Evolutionary conservation across 2,797 vertebrate species (phyloP).

Genomic region (Avahi laniger): DNA sequence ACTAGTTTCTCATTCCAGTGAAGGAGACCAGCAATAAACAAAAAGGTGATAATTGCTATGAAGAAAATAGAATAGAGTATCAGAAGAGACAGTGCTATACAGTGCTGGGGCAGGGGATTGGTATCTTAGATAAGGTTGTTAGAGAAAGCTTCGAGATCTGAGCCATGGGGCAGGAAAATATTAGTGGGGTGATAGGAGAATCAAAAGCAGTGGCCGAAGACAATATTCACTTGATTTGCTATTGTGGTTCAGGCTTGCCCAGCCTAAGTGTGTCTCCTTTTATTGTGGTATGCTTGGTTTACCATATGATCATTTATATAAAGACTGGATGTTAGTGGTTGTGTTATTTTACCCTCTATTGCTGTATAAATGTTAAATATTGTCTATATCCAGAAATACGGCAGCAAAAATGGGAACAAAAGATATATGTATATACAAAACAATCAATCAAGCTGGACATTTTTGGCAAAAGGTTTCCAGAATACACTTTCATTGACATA

Average conservation of each 20-base stretch:
- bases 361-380: slow-evolving; percentile 43
- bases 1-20: slow-evolving; percentile 49
- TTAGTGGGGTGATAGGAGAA: neutral
- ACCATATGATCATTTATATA: neutral
- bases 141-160: slow-evolving; percentile 34
- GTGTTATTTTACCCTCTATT: slow-evolving; percentile 4
- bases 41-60: neutral
- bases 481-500: slow-evolving; percentile 53
- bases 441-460: slow-evolving; percentile 42
- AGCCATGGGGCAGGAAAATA: neutral
- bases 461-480: slow-evolving; percentile 56
- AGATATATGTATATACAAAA: slow-evolving; percentile 28
- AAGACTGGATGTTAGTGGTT: neutral
- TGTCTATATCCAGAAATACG: slow-evolving; percentile 38
- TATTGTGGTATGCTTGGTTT: slow-evolving; percentile 31
- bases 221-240: neutral
- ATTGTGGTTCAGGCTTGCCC: neutral
- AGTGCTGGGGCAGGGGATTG: neutral
- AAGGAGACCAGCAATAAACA: slow-evolving; percentile 41
- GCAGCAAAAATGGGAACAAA: neutral
- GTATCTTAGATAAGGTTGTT: slow-evolving; percentile 5
- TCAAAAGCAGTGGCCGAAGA: neutral
- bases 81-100: neutral
- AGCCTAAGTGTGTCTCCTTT: neutral
- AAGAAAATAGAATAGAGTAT: slow-evolving; percentile 27